Evolutionary conservation across 2,113 vertebrate genomes (phyloP).

Genomic region (Fregetta grallaria): DNA sequence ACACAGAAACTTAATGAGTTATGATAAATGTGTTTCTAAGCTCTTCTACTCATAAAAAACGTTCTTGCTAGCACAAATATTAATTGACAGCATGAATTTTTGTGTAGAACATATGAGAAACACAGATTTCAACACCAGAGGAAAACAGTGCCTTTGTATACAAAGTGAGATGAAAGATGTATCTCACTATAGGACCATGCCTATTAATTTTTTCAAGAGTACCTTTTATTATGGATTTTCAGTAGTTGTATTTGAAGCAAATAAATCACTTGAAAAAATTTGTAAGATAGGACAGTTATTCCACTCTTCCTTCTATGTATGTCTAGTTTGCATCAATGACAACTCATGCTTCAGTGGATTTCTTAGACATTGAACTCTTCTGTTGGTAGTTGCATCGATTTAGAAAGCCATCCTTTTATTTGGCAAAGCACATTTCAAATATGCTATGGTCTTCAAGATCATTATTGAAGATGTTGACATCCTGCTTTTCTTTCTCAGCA

Average conservation of each 20-base stretch:
- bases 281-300: background rate
- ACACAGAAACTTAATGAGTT: background rate
- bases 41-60: background rate
- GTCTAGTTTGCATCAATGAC: background rate
- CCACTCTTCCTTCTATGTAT: background rate
- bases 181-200: background rate
- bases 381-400: background rate
- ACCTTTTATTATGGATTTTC: background rate
- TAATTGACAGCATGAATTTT: background rate
- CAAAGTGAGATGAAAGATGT: background rate
- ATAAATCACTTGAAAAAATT: background rate
- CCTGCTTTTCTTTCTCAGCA: slow-evolving; percentile 10
- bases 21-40: background rate
- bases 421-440: slow-evolving; percentile 6
- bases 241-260: background rate
- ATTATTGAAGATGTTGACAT: background rate
- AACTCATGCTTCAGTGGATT: background rate
- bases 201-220: background rate
- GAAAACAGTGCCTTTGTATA: background rate
- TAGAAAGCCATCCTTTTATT: background rate
- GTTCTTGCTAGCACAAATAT: background rate
- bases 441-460: background rate
- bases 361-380: background rate
- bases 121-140: background rate
- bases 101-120: background rate